Evolutionary conservation across 2,888 invertebrate species (phyloP), one percentile per base, ranked within the genome.

Genomic region (Venusia cambrica): DNA sequence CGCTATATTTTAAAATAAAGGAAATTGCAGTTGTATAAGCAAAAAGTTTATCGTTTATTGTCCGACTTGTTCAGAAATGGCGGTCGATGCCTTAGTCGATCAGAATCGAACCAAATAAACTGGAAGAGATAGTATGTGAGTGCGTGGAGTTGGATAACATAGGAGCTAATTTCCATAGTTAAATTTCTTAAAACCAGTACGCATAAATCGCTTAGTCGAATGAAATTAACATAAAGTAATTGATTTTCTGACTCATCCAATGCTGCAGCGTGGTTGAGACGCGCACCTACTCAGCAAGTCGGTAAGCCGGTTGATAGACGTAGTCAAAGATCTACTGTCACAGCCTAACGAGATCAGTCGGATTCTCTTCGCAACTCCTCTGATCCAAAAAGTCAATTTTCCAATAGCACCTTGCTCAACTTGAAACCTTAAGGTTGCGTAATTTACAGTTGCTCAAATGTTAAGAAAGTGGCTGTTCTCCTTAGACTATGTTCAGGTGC

Each of bases 1-100:
- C 78, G 77, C 81, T 85, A 83, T 85, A 84, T 85, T 85, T 87
- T 83, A 84, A 87, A 87, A 84, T 85, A 87, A 87, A 85, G 80
- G 74, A 83, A 78, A 79, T 81, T 81, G 80, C 83, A 79, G 80
- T 84, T 84, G 80, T 83, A 78, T 84, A 84, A 83, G 78, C 85
- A 80, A 76, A 75, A 78, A 63, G 69, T 81, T 77, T 79, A 81
- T 80, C 75, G 84, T 80, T 83, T 81, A 81, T 77, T 83, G 62
- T 76, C 75, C 76, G 72, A 75, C 69, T 72, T 73, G 73, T 59
- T 71, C 63, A 67, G 62, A 59, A 68, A 74, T 66, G 55, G 66
- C 75, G 73, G 74, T 68, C 74, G 70, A 73, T 67, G 57, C 61
- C 71, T 75, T 68, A 71, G 69, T 75, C 73, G 73, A 69, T 69